phyloP scores from a whole-genome alignment of 53 echinoderm and acorn worm species.

The Holothuria scabra region DNA sequence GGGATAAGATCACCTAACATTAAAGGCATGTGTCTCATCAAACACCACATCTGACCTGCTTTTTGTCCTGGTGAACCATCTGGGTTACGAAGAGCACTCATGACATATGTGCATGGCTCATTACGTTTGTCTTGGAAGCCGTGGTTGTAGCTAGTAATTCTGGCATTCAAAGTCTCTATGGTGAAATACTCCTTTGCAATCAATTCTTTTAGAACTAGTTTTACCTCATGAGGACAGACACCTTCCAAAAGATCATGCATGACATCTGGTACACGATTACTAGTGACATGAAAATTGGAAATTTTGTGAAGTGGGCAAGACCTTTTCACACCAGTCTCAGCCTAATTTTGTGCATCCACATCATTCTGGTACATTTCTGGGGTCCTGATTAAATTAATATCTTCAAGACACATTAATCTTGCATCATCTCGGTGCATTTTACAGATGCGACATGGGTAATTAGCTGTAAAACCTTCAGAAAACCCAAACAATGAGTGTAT shows the following conservation, averaged over 20 bases:
- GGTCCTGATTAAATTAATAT: constrained; percentile 31
- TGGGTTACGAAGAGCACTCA: constrained; percentile 14
- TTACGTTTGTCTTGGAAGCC: constrained; percentile 49
- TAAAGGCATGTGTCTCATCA: constrained; percentile 10
- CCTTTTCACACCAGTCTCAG: constrained; percentile 51
- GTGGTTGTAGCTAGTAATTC: constrained; percentile 61
- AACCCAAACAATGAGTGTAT: constrained; percentile 55
- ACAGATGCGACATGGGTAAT: constrained; percentile 57
- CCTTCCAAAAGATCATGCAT: constrained; percentile 66
- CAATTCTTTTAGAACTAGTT: constrained; percentile 47
- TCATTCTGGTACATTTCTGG: constrained; percentile 45
- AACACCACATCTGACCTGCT: constrained; percentile 14
- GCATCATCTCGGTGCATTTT: constrained; percentile 48
- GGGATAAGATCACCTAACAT: constrained; percentile 59
- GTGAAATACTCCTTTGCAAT: constrained; percentile 46
- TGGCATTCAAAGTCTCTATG: constrained; percentile 27
- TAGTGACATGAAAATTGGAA: constrained; percentile 28
- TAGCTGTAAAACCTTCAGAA: constrained; percentile 59
- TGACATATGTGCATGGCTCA: constrained; percentile 37
- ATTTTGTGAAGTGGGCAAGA: constrained; percentile 40
- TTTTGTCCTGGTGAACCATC: constrained; percentile 54
- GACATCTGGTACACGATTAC: constrained; percentile 52
- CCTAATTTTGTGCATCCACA: constrained; percentile 36
- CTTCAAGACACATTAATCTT: background rate
- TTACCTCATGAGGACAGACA: constrained; percentile 51